Evolutionary conservation across 2,888 invertebrate species (phyloP).

Genomic region (Hedya salicella): DNA sequence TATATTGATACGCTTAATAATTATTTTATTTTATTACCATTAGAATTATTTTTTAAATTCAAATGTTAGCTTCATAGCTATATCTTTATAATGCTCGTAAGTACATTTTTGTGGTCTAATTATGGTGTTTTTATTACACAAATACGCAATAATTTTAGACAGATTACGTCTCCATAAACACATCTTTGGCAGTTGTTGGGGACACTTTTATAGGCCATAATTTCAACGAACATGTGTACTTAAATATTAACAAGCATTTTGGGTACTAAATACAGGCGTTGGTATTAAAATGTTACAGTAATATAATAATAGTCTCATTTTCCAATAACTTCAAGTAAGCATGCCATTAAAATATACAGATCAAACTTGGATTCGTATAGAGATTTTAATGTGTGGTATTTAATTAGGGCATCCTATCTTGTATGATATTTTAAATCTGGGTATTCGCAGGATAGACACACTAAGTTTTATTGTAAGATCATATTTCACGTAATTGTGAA

Average conservation of each 20-base stretch:
- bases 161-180: constrained; percentile 23
- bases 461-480: too few relatives aligned
- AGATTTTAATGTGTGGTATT: too few relatives aligned
- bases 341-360: too few relatives aligned
- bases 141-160: constrained; percentile 12
- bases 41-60: constrained; percentile 14
- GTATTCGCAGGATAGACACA: too few relatives aligned
- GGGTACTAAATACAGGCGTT: not conserved
- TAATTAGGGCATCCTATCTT: too few relatives aligned
- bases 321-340: not conserved
- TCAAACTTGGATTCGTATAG: too few relatives aligned
- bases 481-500: too few relatives aligned
- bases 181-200: constrained; percentile 1
- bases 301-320: constrained; percentile 2
- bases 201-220: constrained; percentile 18
- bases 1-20: too few relatives aligned
- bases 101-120: not conserved
- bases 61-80: constrained; percentile 8
- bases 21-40: too few relatives aligned
- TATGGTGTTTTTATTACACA: constrained; percentile 25
- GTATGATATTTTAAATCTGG: too few relatives aligned
- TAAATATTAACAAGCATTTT: constrained; percentile 6
- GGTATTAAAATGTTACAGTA: constrained; percentile 1
- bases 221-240: not conserved
- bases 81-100: too few relatives aligned